phyloP scores from a whole-genome alignment of 2,888 invertebrate genomes.

The Osedax frankpressi region DNA sequence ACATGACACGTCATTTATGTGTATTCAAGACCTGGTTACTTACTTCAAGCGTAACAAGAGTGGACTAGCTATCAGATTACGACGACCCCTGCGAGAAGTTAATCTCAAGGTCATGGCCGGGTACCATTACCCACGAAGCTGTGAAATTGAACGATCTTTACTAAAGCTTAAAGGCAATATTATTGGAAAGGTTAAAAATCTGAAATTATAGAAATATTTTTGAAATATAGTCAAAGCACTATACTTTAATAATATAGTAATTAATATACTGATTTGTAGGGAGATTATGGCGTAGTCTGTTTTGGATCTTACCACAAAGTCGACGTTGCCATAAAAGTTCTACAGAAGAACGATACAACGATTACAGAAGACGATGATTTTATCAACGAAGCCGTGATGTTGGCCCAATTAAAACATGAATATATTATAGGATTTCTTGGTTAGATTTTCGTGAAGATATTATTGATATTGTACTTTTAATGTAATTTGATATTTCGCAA shows the following conservation, averaged over 20 bases:
- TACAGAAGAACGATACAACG: constrained; percentile 25
- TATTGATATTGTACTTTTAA: too few relatives aligned
- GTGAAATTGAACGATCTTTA: constrained; percentile 24
- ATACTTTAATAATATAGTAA: too few relatives aligned
- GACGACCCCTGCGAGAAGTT: constrained; percentile 28
- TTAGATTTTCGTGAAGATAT: too few relatives aligned
- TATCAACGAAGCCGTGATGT: constrained; percentile 26
- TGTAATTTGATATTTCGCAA: too few relatives aligned
- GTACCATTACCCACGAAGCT: constrained; percentile 25
- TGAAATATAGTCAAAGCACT: too few relatives aligned
- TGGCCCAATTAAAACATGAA: constrained; percentile 27
- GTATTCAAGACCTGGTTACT: constrained; percentile 26
- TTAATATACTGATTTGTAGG: too few relatives aligned
- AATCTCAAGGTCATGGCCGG: constrained; percentile 26
- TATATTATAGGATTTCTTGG: constrained; percentile 28
- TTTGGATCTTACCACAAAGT: constrained; percentile 24
- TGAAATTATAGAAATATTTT: too few relatives aligned
- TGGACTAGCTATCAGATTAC: constrained; percentile 23
- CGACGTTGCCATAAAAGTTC: constrained; percentile 27
- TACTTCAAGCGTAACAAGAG: constrained; percentile 28
- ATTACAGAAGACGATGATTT: constrained; percentile 29
- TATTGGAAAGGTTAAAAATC: constrained; percentile 23
- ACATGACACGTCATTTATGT: constrained; percentile 29
- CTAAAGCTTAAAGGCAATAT: constrained; percentile 26
- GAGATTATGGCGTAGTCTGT: constrained; percentile 28